Base-by-base conservation (phyloP, 2,888 invertebrate species). In the Drosophila diplacantha region DNA sequence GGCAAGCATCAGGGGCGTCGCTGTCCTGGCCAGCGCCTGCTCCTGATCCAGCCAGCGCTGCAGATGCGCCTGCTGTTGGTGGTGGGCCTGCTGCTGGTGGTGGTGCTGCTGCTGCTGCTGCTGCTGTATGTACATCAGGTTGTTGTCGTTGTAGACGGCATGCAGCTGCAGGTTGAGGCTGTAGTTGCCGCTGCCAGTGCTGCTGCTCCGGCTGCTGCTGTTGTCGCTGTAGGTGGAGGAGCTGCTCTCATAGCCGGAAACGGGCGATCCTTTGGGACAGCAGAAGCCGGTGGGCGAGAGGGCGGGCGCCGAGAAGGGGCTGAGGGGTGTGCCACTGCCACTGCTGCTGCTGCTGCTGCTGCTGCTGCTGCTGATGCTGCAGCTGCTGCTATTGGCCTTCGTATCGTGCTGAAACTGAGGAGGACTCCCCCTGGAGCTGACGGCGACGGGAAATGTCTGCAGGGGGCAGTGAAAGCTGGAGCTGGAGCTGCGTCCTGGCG, bases 11-110 rank as follows among this genome's bases (percentile, higher is more conserved):
- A 61, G 38, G 8, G 44, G 77, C 61, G 61, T 59, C 62, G 50
- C n/a, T n/a, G 72, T 57, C 65, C 73, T 61, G 39, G 71, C 78
- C 73, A 83, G 61, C 50, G 79, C 79, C 60, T 53, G 52, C 59
- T 90, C 90, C 74, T 90, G 90, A 73, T 91, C 90, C 58, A 91
- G 83, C 91, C 91, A 91, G 72, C 90, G 90, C 70, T 91, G 90
- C 54, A 91, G 88, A 73, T 90, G 90, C 29, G 57, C 41, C 41
- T 79, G 75, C 57, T 80, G 75, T 0, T 73, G 73, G 0, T 75
- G 79, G 2, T 74, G 67, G 2, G 89, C 74, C n/a, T 75, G 72
- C 9, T 70, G 67, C 52, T 90, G 88, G 66, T 72, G 68, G 7
- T 71, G 69, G 8, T 81, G 77, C 61, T 55, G 43, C 32, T 55